phyloP scores from a whole-genome alignment of 1,140 invertebrate species.

The Acromyrmex charruanus region DNA sequence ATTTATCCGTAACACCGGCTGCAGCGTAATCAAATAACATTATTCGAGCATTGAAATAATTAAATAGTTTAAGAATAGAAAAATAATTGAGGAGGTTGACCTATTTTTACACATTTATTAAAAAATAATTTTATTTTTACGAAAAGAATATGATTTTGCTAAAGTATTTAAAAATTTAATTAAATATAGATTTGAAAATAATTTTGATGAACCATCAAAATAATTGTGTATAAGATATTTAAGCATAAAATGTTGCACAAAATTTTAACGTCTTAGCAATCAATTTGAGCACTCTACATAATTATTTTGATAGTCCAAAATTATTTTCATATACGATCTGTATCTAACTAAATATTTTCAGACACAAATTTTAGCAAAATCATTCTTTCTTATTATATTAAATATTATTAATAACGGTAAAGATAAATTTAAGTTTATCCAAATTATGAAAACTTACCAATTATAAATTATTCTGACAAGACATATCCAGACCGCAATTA shows the following conservation, averaged over 20 bases:
- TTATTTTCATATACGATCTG: too few species aligned
- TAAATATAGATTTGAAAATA: too few species aligned
- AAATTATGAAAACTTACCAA: background rate
- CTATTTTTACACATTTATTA: background rate
- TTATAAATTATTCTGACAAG: background rate
- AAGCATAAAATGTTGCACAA: too few species aligned
- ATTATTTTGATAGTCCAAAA: too few species aligned
- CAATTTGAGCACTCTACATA: too few species aligned
- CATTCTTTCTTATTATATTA: background rate
- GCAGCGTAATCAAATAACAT: background rate
- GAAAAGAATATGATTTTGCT: too few species aligned
- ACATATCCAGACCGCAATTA: background rate
- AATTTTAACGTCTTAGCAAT: too few species aligned
- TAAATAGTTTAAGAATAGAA: background rate
- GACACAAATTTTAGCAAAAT: too few species aligned
- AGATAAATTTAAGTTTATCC: background rate
- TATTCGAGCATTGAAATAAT: constrained; percentile 9
- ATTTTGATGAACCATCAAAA: too few species aligned
- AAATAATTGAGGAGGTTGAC: background rate
- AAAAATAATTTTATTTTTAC: background rate
- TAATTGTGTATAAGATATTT: too few species aligned
- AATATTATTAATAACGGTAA: background rate
- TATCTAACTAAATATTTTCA: too few species aligned
- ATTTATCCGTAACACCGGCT: constrained; percentile 11
- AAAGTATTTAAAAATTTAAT: too few species aligned